Percentiles rank a stretch among this genome's conserved stretches.
Evolutionary conservation across 2,797 vertebrate genomes (phyloP).

Genomic region (Centroberyx gerrardi): DNA sequence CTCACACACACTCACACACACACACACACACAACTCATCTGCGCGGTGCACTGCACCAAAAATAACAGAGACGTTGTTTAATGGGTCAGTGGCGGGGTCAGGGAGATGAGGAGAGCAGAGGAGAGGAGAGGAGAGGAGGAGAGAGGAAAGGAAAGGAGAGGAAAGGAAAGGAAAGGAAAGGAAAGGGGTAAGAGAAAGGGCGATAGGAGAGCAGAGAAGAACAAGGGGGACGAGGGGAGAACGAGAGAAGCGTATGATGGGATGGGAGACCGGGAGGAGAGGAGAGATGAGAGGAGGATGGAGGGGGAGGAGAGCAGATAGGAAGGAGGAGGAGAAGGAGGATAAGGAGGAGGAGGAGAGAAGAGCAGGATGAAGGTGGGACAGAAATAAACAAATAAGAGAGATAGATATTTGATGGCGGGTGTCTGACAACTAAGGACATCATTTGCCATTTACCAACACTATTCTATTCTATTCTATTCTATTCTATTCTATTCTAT

Average conservation of each 20-base stretch:
- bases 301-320: not conserved
- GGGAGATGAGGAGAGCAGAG: slow-evolving; percentile 15
- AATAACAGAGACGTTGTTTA: slow-evolving; percentile 62
- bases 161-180: not conserved
- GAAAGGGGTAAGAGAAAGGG: not conserved
- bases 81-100: slow-evolving; percentile 58
- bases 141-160: not conserved
- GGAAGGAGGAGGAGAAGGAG: not conserved
- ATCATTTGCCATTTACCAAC: too few species aligned
- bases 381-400: not conserved
- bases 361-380: slow-evolving; percentile 6
- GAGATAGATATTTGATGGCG: not conserved
- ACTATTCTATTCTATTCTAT: not conserved
- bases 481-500: slow-evolving; percentile 14
- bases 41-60: slow-evolving; percentile 33
- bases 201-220: not conserved
- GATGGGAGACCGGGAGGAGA: not conserved
- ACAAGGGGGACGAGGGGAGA: too few species aligned
- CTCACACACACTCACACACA: slow-evolving; percentile 1
- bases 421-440: not conserved
- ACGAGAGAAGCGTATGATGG: not conserved
- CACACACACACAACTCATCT: not conserved
- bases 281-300: not conserved
- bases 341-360: slow-evolving; percentile 14
- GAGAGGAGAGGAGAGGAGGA: slow-evolving; percentile 7